Percentiles rank a stretch among this genome's conserved stretches.
These are phyloP conservation scores for Fringilla coelebs DNA, from an alignment of 2,797 vertebrate species.

Conservation along the genomic window DNA sequence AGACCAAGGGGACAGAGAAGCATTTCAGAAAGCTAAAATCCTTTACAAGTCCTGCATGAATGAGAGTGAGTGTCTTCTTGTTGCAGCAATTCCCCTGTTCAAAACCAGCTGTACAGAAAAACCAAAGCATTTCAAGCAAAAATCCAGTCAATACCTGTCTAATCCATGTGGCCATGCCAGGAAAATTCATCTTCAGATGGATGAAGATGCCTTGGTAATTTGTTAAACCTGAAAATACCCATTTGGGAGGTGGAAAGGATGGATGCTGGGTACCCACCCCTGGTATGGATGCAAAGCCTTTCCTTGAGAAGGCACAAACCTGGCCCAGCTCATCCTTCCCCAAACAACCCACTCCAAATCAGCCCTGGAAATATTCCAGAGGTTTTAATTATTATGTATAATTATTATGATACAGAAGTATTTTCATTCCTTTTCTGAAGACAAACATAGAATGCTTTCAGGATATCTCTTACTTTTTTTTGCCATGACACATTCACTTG, in stretches of 20 bases:
- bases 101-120: background rate
- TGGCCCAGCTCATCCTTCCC: background rate
- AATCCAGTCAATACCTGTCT: background rate
- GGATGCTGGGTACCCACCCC: background rate
- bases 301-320: background rate
- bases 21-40: constrained; percentile 89
- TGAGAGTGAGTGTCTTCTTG: constrained; percentile 81
- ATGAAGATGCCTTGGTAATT: background rate
- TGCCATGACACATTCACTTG: background rate
- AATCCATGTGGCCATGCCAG: background rate
- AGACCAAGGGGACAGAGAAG: constrained; percentile 81
- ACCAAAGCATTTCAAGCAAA: background rate
- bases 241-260: background rate
- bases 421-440: background rate
- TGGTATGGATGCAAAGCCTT: background rate
- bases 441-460: background rate
- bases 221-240: background rate
- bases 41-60: constrained; percentile 97
- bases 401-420: background rate
- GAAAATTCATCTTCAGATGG: background rate
- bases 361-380: background rate
- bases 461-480: background rate
- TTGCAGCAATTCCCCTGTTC: background rate
- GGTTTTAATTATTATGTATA: background rate
- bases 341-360: background rate